Percentiles rank a stretch among this genome's conserved stretches.
These are phyloP conservation scores for Varanus komodoensis DNA, from an alignment of 2,113 vertebrate genomes.

Conservation along the genomic window DNA sequence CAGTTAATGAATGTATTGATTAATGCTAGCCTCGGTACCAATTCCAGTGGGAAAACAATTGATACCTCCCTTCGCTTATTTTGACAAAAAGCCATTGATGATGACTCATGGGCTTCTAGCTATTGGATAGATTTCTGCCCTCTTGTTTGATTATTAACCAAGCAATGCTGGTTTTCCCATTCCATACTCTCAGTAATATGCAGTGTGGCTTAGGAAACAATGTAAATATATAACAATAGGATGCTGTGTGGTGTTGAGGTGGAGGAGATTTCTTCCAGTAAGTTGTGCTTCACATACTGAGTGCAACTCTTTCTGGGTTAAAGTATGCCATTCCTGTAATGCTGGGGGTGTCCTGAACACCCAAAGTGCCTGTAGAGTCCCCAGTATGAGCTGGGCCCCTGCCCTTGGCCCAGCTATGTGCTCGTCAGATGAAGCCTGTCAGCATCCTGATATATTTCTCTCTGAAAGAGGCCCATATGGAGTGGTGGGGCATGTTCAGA, in stretches of 20 bases:
- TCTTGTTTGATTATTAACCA: constrained; percentile 66
- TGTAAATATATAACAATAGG: neutral
- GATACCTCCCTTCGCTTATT: constrained; percentile 65
- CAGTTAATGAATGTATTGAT: constrained; percentile 75
- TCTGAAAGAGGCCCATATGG: neutral
- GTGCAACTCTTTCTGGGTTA: neutral
- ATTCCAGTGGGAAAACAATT: constrained; percentile 68
- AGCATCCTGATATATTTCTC: neutral
- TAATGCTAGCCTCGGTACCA: constrained; percentile 56
- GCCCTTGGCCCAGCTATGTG: neutral
- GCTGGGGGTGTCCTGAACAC: neutral
- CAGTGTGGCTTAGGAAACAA: constrained; percentile 24
- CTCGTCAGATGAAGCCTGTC: neutral
- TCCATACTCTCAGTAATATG: constrained; percentile 22
- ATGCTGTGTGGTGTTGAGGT: neutral
- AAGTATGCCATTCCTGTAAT: neutral
- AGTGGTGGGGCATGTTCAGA: neutral
- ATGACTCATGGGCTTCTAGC: constrained; percentile 67
- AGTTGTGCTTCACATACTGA: neutral
- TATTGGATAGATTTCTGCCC: constrained; percentile 70
- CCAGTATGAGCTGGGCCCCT: neutral
- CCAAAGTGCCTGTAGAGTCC: neutral
- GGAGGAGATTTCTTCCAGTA: neutral
- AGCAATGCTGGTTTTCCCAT: constrained; percentile 54
- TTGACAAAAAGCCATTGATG: constrained; percentile 72